Conservation (phyloP, 2,797 vertebrate species). For the Semotilus atromaculatus region DNA sequence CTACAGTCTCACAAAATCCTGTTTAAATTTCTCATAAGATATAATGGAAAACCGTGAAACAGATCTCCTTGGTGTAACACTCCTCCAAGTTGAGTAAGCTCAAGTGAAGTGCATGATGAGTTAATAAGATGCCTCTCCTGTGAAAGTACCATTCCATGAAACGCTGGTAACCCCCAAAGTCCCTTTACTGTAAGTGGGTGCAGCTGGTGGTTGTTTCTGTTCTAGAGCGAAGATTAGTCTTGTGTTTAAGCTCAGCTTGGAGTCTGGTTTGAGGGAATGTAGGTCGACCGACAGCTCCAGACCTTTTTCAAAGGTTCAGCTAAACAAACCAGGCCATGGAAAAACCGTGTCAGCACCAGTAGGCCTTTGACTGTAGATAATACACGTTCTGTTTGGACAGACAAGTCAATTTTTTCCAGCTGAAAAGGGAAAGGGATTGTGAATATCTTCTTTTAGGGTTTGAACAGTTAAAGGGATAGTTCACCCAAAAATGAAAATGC, state of each 20-base stretch:
- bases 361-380: constrained; percentile 72
- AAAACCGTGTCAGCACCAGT: constrained; percentile 70
- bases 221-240: constrained; percentile 60
- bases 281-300: constrained; percentile 71
- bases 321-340: constrained; percentile 79
- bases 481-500: neutral
- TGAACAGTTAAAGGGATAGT: neutral
- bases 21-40: neutral
- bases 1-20: neutral
- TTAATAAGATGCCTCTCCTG: neutral
- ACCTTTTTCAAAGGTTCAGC: constrained; percentile 64
- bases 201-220: constrained; percentile 59
- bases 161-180: neutral
- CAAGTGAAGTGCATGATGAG: neutral
- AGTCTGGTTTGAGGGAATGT: constrained; percentile 64
- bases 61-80: neutral
- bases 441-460: neutral
- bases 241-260: constrained; percentile 51
- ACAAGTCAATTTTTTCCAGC: constrained; percentile 53
- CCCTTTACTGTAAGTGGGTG: constrained; percentile 9
- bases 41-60: neutral
- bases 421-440: constrained; percentile 11
- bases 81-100: neutral
- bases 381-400: constrained; percentile 75
- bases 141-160: constrained; percentile 23